Conservation (phyloP, 2,113 vertebrate genomes). For the Collichthys lucidus region DNA sequence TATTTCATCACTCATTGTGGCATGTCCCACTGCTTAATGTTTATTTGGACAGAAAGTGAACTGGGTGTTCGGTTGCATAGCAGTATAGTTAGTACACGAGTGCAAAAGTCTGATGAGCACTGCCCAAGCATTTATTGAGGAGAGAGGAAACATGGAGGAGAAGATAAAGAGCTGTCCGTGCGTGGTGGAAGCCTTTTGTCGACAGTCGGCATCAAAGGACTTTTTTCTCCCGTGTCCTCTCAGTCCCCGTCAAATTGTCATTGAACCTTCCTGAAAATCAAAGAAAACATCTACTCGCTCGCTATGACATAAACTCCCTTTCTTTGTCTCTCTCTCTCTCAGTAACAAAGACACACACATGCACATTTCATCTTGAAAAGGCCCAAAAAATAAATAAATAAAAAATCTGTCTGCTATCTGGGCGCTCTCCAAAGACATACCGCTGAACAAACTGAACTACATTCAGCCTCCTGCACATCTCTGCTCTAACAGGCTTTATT, state of each 20-base stretch:
- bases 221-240: slow-evolving; percentile 68
- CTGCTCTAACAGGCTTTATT: slow-evolving; percentile 39
- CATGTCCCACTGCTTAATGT: slow-evolving; percentile 35
- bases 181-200: slow-evolving; percentile 69
- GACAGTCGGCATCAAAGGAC: slow-evolving; percentile 73
- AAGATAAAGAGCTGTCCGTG: slow-evolving; percentile 69
- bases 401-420: slow-evolving; percentile 29
- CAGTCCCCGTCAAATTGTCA: slow-evolving; percentile 74
- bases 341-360: slow-evolving; percentile 60
- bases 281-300: slow-evolving; percentile 63
- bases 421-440: slow-evolving; percentile 60
- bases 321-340: slow-evolving; percentile 52
- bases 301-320: slow-evolving; percentile 62
- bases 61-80: slow-evolving; percentile 7
- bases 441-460: slow-evolving; percentile 59
- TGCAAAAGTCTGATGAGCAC: slow-evolving; percentile 30
- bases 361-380: slow-evolving; percentile 63
- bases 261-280: slow-evolving; percentile 71
- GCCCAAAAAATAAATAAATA: background rate
- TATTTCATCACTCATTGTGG: slow-evolving; percentile 50
- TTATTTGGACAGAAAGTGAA: slow-evolving; percentile 33
- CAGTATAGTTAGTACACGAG: background rate
- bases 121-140: slow-evolving; percentile 25
- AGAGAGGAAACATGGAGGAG: slow-evolving; percentile 20
- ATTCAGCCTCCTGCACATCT: slow-evolving; percentile 53